Base-by-base conservation (phyloP, 2,113 vertebrate genomes). In the Nyctibius bracteatus region DNA sequence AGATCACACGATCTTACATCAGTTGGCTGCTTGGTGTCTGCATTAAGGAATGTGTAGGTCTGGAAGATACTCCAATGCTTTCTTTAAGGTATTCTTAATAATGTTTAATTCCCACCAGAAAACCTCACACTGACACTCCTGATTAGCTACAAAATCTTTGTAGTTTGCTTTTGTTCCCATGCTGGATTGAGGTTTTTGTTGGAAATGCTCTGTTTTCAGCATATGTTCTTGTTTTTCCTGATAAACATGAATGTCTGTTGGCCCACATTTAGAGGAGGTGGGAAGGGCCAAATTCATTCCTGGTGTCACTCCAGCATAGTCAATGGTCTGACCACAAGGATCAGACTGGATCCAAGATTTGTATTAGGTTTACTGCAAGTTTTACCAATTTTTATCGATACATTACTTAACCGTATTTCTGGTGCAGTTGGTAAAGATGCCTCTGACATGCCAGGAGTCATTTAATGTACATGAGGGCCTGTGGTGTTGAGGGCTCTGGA, bases 201-300 rank as follows among this genome's bases (percentile, higher is more conserved):
- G 97, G 97, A 98, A 91, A 74, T 74, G 78, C 63, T 94, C 65
- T 77, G 44, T 88, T 93, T 90, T 58, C 86, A 95, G 93, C 98
- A 98, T 98, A 83, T 98, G 98, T 96, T 98, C 95, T 92, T 98
- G 91, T 96, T 98, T 98, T 97, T 81, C 91, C 87, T 97, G 95
- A 95, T 93, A 97, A 97, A 96, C 92, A 94, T 70, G 37, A 63
- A 72, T 83, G 94, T 91, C 67, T 92, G 57, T 95, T 98, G 97
- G 96, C 95, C 81, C 28, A 57, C 28, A 37, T 94, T 94, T 96
- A 87, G 84, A 83, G 61, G 93, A 91, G 87, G 73, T 81, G 66
- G 80, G 37, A 81, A 94, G 84, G 83, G 81, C 83, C 80, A 81
- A 24, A 92, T 78, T 95, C 30, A 75, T 94, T 95, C 90, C 77